Base-by-base conservation (phyloP, 2,797 vertebrate genomes). In the Bryconaethiops microstoma region DNA sequence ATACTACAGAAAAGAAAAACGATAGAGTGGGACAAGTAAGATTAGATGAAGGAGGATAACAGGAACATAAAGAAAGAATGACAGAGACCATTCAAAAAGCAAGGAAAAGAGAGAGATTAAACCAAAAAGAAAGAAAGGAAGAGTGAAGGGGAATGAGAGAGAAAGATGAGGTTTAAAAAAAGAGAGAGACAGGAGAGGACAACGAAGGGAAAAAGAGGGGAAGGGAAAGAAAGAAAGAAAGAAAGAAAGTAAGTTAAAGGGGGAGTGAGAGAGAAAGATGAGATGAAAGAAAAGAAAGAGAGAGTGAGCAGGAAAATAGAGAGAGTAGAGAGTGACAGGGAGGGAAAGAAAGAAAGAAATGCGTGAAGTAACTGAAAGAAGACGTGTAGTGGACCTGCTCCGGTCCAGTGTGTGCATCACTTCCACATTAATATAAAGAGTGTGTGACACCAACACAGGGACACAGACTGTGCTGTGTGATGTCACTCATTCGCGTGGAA, bases 301-400 rank as follows among this genome's bases (percentile, higher is more conserved):
- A 3, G 3, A 7, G 40, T 42, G 40, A 42, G 40, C 40, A 42
- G 8, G 40, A 42, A 42, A 8, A 42, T 4, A 42, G 40, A 42
- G 40, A 42, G 40, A 42, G 8, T 8, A 42, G 59, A 67, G 50
- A 52, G n/a, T 14, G 5, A 62, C 7, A 40, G 59, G 63, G 29
- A 76, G 5, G 40, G 6, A 12, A 48, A 16, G 42, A 60, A 45
- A 76, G 64, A 76, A 19, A 70, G 55, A 42, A 45, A 64, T 12
- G 65, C 67, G 64, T 71, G 55, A 59, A 83, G 65, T 60, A 17
- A 79, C 72, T 71, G n/a, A 74, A 29, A 45, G 40, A 42, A 42
- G 8, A 42, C 40, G 8, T 42, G 40, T 8, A 42, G 40, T 4
- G 8, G 40, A 4, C 8, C 4, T 4, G 4, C 40, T 42, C 8